Evolutionary conservation across 1,140 invertebrate species (phyloP).

Genomic region (Tribolium madens): DNA sequence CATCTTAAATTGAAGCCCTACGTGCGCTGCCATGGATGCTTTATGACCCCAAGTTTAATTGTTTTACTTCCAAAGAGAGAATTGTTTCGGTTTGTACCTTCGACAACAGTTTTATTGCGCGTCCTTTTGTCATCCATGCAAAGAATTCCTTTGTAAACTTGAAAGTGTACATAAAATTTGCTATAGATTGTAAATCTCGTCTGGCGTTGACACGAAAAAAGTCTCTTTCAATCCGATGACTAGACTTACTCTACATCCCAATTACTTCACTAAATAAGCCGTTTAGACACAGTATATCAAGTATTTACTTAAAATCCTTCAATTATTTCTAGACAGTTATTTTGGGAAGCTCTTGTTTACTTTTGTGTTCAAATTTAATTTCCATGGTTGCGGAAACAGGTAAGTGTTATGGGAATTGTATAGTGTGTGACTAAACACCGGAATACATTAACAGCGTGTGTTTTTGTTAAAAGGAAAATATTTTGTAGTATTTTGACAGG

Average conservation of each 20-base stretch:
- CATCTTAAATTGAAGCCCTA: slow-evolving; percentile 46
- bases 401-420: slow-evolving; percentile 25
- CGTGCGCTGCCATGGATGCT: slow-evolving; percentile 53
- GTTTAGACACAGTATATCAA: slow-evolving; percentile 23
- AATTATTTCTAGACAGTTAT: neutral
- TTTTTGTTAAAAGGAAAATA: slow-evolving; percentile 41
- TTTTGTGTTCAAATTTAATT: neutral
- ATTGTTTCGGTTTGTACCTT: slow-evolving; percentile 36
- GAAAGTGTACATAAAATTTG: slow-evolving; percentile 43
- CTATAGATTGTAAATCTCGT: slow-evolving; percentile 42
- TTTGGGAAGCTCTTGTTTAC: neutral
- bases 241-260: neutral
- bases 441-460: slow-evolving; percentile 40
- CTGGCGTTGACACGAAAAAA: slow-evolving; percentile 36
- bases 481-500: slow-evolving; percentile 50
- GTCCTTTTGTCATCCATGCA: slow-evolving; percentile 43
- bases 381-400: slow-evolving; percentile 13
- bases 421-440: slow-evolving; percentile 31
- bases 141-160: slow-evolving; percentile 47
- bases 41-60: slow-evolving; percentile 52
- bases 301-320: slow-evolving; percentile 3
- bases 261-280: slow-evolving; percentile 14
- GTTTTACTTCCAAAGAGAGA: slow-evolving; percentile 49
- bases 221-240: slow-evolving; percentile 16
- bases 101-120: slow-evolving; percentile 50